Percentiles rank a stretch among this genome's conserved stretches.
Conservation (phyloP, 1,140 invertebrate genomes). For the Venustaconcha ellipsiformis region DNA sequence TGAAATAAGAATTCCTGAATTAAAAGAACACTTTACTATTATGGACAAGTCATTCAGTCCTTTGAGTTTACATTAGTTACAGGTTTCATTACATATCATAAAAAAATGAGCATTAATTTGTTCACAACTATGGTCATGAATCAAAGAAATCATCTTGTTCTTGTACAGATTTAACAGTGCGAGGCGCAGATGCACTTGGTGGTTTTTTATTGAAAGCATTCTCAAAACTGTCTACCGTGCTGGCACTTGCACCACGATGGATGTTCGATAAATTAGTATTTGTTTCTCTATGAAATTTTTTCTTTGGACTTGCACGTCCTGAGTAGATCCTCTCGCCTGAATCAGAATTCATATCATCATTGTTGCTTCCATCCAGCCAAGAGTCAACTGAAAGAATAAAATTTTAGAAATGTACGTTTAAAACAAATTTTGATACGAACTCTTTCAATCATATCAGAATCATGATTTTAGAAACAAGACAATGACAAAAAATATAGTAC, state of each 20-base stretch:
- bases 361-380: conserved; percentile 41
- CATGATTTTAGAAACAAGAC: too few relatives aligned
- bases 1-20: too few relatives aligned
- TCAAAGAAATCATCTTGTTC: conserved; percentile 51
- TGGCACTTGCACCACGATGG: conserved; percentile 28
- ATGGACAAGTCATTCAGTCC: too few relatives aligned
- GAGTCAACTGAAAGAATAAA: conserved; percentile 35
- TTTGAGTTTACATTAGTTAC: too few relatives aligned
- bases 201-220: conserved; percentile 41
- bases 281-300: conserved; percentile 2
- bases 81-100: too few relatives aligned
- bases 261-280: neutral
- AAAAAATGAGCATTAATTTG: too few relatives aligned
- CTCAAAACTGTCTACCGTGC: conserved; percentile 46
- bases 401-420: conserved; percentile 5
- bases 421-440: too few relatives aligned
- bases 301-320: conserved; percentile 35
- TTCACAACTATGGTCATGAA: conserved; percentile 29
- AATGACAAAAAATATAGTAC: too few relatives aligned
- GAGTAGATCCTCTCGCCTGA: conserved; percentile 43
- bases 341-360: conserved; percentile 28
- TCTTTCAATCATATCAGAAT: too few relatives aligned
- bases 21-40: too few relatives aligned
- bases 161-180: neutral
- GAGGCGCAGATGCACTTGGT: conserved; percentile 22